These are phyloP conservation scores for Callyntrura sp. DNA, from an alignment of 2,888 invertebrate genomes.

Conservation along the genomic window DNA sequence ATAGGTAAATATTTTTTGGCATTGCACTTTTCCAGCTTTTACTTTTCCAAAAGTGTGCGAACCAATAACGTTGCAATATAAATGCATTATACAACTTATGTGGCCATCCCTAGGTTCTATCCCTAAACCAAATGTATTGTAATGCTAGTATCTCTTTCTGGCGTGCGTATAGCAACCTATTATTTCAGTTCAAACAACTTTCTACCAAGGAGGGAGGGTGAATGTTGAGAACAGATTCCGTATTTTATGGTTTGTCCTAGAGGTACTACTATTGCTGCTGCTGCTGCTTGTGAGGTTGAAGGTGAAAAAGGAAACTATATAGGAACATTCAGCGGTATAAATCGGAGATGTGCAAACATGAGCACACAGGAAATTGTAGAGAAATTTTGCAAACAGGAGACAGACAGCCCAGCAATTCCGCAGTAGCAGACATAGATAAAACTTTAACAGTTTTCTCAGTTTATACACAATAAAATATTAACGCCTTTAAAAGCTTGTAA, in stretches of 20 bases:
- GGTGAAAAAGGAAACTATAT: background rate
- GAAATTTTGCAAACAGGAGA: too few species aligned
- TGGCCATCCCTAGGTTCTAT: background rate
- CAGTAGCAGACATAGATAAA: too few species aligned
- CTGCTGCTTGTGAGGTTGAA: background rate
- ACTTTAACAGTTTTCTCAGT: too few species aligned
- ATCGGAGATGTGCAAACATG: background rate
- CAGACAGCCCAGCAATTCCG: too few species aligned
- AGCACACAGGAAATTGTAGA: too few species aligned
- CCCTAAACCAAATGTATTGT: background rate
- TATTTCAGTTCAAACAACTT: background rate
- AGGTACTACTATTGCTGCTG: background rate
- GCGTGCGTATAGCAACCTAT: background rate
- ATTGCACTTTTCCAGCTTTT: constrained; percentile 32
- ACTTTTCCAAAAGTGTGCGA: constrained; percentile 3
- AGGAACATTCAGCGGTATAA: too few species aligned
- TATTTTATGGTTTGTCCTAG: too few species aligned
- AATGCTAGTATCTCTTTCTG: background rate
- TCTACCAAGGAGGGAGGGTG: background rate
- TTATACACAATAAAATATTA: too few species aligned
- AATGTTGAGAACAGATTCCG: background rate
- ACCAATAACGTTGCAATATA: background rate
- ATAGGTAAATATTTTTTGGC: constrained; percentile 41
- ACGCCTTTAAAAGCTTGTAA: too few species aligned
- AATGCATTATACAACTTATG: background rate